Evolutionary conservation across 2,113 vertebrate genomes (phyloP), one percentile per base, ranked within the genome.

Genomic region (Microtus richardsoni): DNA sequence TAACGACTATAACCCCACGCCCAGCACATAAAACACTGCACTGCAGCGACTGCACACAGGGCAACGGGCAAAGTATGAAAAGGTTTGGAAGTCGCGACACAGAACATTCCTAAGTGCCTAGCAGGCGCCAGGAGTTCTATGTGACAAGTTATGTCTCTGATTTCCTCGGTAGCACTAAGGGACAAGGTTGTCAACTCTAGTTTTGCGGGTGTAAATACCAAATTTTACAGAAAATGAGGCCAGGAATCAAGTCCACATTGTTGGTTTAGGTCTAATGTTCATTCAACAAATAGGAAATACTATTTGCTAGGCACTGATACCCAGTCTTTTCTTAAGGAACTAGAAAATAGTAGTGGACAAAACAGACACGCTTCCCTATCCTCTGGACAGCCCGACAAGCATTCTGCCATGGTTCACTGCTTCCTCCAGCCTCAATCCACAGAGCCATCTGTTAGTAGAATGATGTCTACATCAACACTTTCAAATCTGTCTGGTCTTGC

Each of bases 101-200:
- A n/a, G 62, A 93, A 82, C 52, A 88, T 90, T 88, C 84, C 71
- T 74, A 94, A 92, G 62, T 74, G n/a, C 77, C 92, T 94, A 93
- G 36, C 68, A 44, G 13, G 36, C 14, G 22, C 80, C 39, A 93
- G 80, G 64, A 78, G 87, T 54, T 66, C 22, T 24, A 71, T 66
- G 83, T n/a, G 47, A 66, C 58, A 83, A 33, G 84, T 17, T 66
- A 0, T 1, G 24, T 80, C 89, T 91, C 66, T 74, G 70, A 54
- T 85, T 70, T 7, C 86, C 75, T 93, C 28, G 10, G 3, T 41
- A 93, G 93, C 52, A 88, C n/a, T 52, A 52, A 94, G 88, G 86
- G 64, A 66, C 75, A 77, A 88, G 47, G 49, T 44, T 79, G 89
- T 41, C 68, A 93, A 86, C 39, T 93, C 36, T 39, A 41, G 44